Evolutionary conservation across 2,888 invertebrate genomes (phyloP), one percentile per base, ranked within the genome.

Genomic region (Conus canariensis): DNA sequence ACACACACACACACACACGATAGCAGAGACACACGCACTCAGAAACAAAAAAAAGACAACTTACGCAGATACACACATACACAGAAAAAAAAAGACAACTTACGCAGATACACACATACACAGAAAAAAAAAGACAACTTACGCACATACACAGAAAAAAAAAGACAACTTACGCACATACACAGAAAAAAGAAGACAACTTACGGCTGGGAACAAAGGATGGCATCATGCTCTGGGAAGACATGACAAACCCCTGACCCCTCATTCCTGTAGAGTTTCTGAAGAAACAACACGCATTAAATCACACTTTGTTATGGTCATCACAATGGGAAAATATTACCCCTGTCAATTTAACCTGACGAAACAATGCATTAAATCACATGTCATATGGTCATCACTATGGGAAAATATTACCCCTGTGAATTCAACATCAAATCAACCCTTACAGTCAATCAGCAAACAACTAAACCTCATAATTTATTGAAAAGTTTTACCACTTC

Each of bases 231-330:
- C 85, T 92, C 89, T 91, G 91, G 64, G 92, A 92, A 1, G 92
- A 92, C 92, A 92, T 91, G 83, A 92, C 91, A 85, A 64, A 92
- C 8, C 88, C 90, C 58, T 91, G 92, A 22, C 90, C 91, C 64
- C 87, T 86, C 67, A 80, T 88, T 2, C 90, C 89, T 7, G 89
- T 85, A 5, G 90, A 77, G 86, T 90, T 91, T 80, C 90, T 91
- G 87, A 16, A 87, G 19, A 74, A 64, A 64, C 70, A 70, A 64
- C 64, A 9, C 16, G 58, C 59, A 80, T 2, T 22, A 0, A 60
- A 45, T 45, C 45, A 45, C 45, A 4, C 45, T 45, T 45, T 45
- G 3, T 45, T 45, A 45, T 45, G 3, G 4, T 45, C 45, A 45
- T 45, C 45, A 45, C 45, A 3, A 45, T 45, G 45, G 45, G 45